Evolutionary conservation across 2,888 invertebrate genomes (phyloP), one percentile per base, ranked within the genome.

Genomic region (Zeuzera pyrina): DNA sequence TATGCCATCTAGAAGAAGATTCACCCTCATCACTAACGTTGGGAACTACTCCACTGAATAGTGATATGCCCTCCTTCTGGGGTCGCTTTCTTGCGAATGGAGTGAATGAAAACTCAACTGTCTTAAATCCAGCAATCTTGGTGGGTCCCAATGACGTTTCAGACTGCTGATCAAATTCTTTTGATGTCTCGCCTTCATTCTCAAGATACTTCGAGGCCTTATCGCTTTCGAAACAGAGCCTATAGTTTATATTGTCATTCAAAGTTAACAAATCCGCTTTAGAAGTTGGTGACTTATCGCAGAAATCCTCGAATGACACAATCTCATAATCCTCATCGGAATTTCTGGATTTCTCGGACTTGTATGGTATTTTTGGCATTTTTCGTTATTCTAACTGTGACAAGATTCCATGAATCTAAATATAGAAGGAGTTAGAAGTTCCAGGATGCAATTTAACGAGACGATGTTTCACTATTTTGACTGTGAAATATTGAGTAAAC

Each of bases 251-350:
- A 39, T 84, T 84, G 42, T 84, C 84, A 40, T 81, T 86, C 34
- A 86, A 51, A 3, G 86, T 77, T 42, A 84, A 71, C 37, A 86
- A 76, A 62, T 87, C 87, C 7, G 84, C 85, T 51, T 85, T 84
- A 11, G 71, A 67, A 26, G 72, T 73, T 1, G 79, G 65, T 28
- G 77, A 78, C 42, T 87, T 87, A 43, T 86, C 86, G 43, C 85
- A 86, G 53, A 87, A 87, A 33, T 87, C 85, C 54, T 87, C 86
- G 49, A 87, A 87, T 1, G 87, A 86, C 14, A 87, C 86, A 34
- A 84, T 79, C 48, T 84, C 84, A 37, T 84, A 84, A 39, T 84
- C 84, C 27, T 79, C 76, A 10, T 78, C 72, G 11, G 68, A 62
- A 32, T 71, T 71, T n/a, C 52, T 51, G 12, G 69, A 52, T 49